phyloP scores from a whole-genome alignment of 1,140 invertebrate genomes.

The Drosophila melanogaster region DNA sequence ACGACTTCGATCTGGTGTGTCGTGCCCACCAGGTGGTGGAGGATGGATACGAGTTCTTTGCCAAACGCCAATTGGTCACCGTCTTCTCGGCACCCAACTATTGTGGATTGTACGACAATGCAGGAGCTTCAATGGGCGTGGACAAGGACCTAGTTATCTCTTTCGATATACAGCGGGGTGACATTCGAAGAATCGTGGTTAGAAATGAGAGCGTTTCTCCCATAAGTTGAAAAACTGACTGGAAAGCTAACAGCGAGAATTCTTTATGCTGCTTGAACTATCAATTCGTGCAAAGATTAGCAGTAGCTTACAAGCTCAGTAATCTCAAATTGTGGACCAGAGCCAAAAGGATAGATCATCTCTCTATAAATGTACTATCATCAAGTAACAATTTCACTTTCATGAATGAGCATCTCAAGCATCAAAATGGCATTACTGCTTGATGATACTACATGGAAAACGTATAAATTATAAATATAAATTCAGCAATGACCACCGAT shows the following conservation, averaged over 20 bases:
- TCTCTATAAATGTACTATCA: no score
- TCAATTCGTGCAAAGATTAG: no score
- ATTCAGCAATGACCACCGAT: not conserved
- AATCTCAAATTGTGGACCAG: no score
- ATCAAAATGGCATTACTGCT: no score
- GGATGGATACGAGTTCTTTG: conserved; percentile 3
- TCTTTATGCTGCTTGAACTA: no score
- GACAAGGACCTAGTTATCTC: not conserved
- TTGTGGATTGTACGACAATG: conserved; percentile 1
- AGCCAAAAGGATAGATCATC: no score
- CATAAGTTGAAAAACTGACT: not conserved
- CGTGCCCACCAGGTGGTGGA: conserved; percentile 1
- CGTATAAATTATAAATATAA: not conserved
- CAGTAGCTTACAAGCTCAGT: no score
- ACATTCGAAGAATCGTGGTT: not conserved
- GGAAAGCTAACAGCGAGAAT: no score
- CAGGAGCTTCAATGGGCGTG: not conserved
- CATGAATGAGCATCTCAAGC: no score
- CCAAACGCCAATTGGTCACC: conserved; percentile 3
- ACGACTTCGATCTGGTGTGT: not conserved
- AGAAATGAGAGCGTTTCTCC: not conserved
- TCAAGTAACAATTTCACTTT: no score
- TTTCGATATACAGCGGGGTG: not conserved
- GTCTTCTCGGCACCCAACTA: conserved; percentile 3
- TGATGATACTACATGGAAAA: not conserved